These are phyloP conservation scores for Perodicticus potto DNA, from an alignment of 2,797 vertebrate genomes.

Conservation along the genomic window DNA sequence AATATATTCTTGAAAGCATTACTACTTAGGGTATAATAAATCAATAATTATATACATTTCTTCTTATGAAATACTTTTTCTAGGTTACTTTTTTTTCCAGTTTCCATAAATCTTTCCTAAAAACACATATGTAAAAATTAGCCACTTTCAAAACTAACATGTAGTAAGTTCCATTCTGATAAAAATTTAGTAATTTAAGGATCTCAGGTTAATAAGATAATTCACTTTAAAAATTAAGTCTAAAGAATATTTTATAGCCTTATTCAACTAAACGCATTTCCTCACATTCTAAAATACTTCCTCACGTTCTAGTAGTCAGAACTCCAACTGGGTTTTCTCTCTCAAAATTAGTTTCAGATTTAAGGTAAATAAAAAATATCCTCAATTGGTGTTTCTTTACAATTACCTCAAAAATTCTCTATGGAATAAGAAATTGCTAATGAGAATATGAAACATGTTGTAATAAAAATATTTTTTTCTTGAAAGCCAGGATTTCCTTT, in stretches of 20 bases:
- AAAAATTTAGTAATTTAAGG: slow-evolving; percentile 55
- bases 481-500: slow-evolving; percentile 23
- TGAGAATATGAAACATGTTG: not conserved
- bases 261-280: not conserved
- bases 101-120: slow-evolving; percentile 29
- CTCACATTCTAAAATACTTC: slow-evolving; percentile 7
- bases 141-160: not conserved
- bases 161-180: slow-evolving; percentile 28
- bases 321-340: slow-evolving; percentile 3
- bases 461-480: slow-evolving; percentile 28
- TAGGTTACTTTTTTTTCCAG: slow-evolving; percentile 24
- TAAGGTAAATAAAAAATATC: not conserved
- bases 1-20: slow-evolving; percentile 44
- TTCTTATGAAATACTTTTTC: slow-evolving; percentile 34
- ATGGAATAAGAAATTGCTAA: slow-evolving; percentile 33
- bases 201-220: not conserved
- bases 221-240: slow-evolving; percentile 32
- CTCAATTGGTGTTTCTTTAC: not conserved
- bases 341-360: slow-evolving; percentile 42
- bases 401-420: slow-evolving; percentile 13
- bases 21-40: slow-evolving; percentile 51
- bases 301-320: not conserved
- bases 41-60: slow-evolving; percentile 28
- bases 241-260: not conserved
- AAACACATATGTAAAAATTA: slow-evolving; percentile 22